These are phyloP conservation scores for Anaspis maculata DNA, from an alignment of 2,888 invertebrate species.

Conservation along the genomic window DNA sequence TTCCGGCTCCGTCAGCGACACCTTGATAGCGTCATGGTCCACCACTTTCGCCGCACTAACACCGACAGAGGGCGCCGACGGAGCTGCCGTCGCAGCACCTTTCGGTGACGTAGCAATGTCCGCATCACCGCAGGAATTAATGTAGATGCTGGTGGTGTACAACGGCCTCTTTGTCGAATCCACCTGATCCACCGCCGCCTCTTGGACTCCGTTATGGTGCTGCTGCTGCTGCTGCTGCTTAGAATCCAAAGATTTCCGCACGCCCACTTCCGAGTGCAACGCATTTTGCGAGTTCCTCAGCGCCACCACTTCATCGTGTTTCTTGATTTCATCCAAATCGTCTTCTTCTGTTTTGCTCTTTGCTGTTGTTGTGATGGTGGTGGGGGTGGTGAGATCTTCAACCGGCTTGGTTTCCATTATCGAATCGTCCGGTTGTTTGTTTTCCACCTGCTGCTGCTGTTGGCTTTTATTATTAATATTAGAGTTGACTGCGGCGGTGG, in stretches of 20 bases:
- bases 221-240: no score
- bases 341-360: no score
- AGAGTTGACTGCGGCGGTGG: no score
- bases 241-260: conserved; percentile 12
- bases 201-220: neutral
- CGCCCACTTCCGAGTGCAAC: conserved; percentile 27
- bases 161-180: conserved; percentile 20
- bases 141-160: conserved; percentile 42
- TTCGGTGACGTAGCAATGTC: no score
- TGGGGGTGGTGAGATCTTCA: no score
- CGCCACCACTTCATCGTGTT: conserved; percentile 24
- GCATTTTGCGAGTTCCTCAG: conserved; percentile 35
- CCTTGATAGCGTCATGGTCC: conserved; percentile 31
- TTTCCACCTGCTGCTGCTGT: conserved; percentile 9
- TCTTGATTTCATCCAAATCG: conserved; percentile 8
- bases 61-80: no score
- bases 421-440: conserved; percentile 17
- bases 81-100: no score
- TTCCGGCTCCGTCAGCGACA: conserved; percentile 22
- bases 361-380: no score
- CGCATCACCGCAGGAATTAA: conserved; percentile 34
- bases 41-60: conserved; percentile 24
- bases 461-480: no score
- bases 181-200: neutral
- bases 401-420: conserved; percentile 1